Percentiles rank a stretch among this genome's conserved stretches.
Evolutionary conservation across 2,888 invertebrate species (phyloP).

Genomic region (Tholera decimalis): DNA sequence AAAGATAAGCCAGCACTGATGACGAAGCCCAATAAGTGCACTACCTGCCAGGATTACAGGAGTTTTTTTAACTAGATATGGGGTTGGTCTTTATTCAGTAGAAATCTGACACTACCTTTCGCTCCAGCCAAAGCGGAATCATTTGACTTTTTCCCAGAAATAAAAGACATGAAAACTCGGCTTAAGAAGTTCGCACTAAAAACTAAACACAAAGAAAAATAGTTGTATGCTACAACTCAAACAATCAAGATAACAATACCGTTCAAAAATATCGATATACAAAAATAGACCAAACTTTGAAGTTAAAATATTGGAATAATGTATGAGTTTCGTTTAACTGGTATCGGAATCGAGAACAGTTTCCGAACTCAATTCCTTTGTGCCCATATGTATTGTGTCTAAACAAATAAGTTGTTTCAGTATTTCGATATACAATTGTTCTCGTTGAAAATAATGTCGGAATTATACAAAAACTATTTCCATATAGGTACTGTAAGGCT

Average conservation of each 20-base stretch:
- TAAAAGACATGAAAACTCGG: too few species aligned
- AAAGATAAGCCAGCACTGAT: too few species aligned
- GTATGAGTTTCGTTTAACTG: conserved; percentile 24
- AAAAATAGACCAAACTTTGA: conserved; percentile 12
- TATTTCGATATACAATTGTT: conserved; percentile 19
- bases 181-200: not conserved
- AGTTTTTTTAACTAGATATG: too few species aligned
- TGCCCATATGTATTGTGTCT: not conserved
- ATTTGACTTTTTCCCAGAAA: too few species aligned
- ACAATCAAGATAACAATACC: not conserved
- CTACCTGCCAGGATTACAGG: too few species aligned
- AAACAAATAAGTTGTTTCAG: conserved; percentile 17
- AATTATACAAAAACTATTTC: conserved; percentile 3
- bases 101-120: too few species aligned
- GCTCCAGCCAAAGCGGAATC: too few species aligned
- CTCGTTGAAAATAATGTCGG: conserved; percentile 6
- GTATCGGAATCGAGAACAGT: conserved; percentile 28
- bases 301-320: conserved; percentile 22
- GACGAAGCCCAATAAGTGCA: too few species aligned
- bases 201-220: not conserved
- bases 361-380: conserved; percentile 42
- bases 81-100: too few species aligned
- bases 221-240: not conserved
- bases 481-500: too few species aligned
- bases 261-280: conserved; percentile 3